Base-by-base conservation (phyloP, 2,113 vertebrate species). In the Falcunculus frontatus region DNA sequence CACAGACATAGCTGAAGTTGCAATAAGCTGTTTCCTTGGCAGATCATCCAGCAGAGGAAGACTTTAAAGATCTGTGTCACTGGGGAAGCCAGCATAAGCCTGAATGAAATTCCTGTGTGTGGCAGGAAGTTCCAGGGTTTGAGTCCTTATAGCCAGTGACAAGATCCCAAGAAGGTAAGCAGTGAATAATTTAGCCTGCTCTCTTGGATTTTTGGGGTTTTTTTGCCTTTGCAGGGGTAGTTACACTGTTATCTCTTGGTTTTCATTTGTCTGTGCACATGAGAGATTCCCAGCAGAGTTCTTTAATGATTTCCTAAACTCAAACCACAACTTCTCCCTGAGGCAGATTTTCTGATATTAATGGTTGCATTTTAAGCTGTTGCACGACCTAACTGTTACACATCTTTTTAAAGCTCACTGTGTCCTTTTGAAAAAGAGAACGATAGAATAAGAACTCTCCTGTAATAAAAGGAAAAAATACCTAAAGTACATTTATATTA, bases 241-340 rank as follows among this genome's bases (percentile, higher is more conserved):
- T 78, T 75, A 39, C 62, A 57, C 62, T 72, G 46, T 76, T 85
- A 7, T 13, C 32, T 47, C 63, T 69, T 89, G 59, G 9, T 39
- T 90, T 92, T 74, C 25, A 30, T 77, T 84, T 80, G 19, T n/a
- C 46, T 69, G 20, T 47, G 74, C 44, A 25, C 27, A 10, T 29
- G 65, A 87, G 32, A 87, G n/a, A 42, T 68, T 91, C 53, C 65
- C 56, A 65, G 25, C 44, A 60, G 72, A 69, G 30, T 46, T 49
- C 67, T 90, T 74, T 88, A 94, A 92, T 80, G 79, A 92, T 93
- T 94, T 88, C 30, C 26, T 86, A 65, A 88, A 67, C 27, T 78
- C 87, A 85, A 95, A 53, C 26, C 18, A 33, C 15, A 42, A 13
- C 42, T 60, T 77, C 33, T 92, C 59, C 65, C 70, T 11, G 17